Conservation (phyloP, 2,797 vertebrate genomes). For the Apogon hyalosoma region DNA sequence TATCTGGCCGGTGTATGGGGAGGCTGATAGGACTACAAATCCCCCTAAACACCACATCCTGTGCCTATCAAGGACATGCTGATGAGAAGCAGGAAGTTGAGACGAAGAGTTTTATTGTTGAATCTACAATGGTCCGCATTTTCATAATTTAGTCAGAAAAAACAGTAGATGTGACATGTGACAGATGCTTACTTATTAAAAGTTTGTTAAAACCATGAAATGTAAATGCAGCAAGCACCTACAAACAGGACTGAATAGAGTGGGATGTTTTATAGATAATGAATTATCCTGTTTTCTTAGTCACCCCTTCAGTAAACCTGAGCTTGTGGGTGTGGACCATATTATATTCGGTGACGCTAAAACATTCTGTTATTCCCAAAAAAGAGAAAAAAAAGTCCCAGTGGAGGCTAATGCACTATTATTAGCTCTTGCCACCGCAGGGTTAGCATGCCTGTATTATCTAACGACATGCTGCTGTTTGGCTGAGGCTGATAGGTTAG, state of each 20-base stretch:
- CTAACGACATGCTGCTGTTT: slow-evolving; percentile 78
- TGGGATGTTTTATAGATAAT: slow-evolving; percentile 51
- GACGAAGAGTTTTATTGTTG: slow-evolving; percentile 12
- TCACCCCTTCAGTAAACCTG: slow-evolving; percentile 42
- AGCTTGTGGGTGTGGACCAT: slow-evolving; percentile 46
- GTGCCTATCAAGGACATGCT: slow-evolving; percentile 81
- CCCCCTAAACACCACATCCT: slow-evolving; percentile 91
- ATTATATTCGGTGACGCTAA: slow-evolving; percentile 60
- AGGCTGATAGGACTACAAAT: slow-evolving; percentile 88
- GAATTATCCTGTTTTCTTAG: slow-evolving; percentile 62
- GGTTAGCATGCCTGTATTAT: slow-evolving; percentile 79
- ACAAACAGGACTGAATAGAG: slow-evolving; percentile 24
- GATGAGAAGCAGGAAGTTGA: slow-evolving; percentile 48
- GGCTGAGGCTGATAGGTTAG: slow-evolving; percentile 72
- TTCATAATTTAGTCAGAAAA: slow-evolving; percentile 9
- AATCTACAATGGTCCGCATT: slow-evolving; percentile 3
- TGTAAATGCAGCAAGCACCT: slow-evolving; percentile 38
- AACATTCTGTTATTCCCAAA: slow-evolving; percentile 65
- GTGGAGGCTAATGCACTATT: slow-evolving; percentile 74
- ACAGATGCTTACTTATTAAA: slow-evolving; percentile 37
- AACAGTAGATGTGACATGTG: not conserved
- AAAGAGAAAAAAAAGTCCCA: slow-evolving; percentile 40
- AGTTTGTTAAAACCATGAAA: slow-evolving; percentile 42
- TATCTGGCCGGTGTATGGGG: slow-evolving; percentile 76
- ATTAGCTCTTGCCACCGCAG: slow-evolving; percentile 73